Percentiles rank a stretch among this genome's conserved stretches.
Conservation (phyloP, 2,113 vertebrate genomes). For the Larimichthys crocea region DNA sequence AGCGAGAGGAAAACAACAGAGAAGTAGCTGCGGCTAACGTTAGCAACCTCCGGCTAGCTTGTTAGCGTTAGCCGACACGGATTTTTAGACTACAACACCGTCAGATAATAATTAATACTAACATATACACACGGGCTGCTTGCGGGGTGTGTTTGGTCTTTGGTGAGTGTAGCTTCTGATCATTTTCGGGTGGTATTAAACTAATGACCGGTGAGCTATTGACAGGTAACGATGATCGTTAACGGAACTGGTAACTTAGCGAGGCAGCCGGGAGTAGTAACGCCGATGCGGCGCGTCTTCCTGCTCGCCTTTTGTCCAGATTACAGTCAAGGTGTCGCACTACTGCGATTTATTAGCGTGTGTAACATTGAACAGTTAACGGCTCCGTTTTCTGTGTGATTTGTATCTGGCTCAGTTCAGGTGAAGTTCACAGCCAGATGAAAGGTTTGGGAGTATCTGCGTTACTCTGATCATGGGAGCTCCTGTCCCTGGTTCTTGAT, state of each 20-base stretch:
- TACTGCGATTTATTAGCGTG: background rate
- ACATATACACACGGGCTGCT: fast-evolving
- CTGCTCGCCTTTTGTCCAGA: background rate
- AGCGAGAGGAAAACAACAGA: constrained; percentile 64
- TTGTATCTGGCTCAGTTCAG: background rate
- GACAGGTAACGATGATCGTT: constrained; percentile 6
- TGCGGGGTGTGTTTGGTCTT: background rate
- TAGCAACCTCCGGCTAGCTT: constrained; percentile 60
- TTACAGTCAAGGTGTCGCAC: background rate
- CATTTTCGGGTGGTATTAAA: background rate
- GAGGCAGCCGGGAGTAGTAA: background rate
- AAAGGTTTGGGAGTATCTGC: constrained; percentile 10
- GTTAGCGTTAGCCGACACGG: constrained; percentile 29
- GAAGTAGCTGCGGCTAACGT: constrained; percentile 55
- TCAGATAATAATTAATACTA: background rate
- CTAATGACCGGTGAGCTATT: background rate
- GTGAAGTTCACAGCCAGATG: constrained; percentile 5
- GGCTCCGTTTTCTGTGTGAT: background rate
- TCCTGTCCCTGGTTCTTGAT: background rate
- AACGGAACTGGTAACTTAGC: background rate
- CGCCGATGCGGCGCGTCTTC: constrained; percentile 20
- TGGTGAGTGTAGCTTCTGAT: fast-evolving
- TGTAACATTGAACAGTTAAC: background rate
- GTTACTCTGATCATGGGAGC: constrained; percentile 18
- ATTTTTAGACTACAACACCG: background rate